Conservation (phyloP, 2,797 vertebrate species). For the Rhynchonycteris naso region DNA sequence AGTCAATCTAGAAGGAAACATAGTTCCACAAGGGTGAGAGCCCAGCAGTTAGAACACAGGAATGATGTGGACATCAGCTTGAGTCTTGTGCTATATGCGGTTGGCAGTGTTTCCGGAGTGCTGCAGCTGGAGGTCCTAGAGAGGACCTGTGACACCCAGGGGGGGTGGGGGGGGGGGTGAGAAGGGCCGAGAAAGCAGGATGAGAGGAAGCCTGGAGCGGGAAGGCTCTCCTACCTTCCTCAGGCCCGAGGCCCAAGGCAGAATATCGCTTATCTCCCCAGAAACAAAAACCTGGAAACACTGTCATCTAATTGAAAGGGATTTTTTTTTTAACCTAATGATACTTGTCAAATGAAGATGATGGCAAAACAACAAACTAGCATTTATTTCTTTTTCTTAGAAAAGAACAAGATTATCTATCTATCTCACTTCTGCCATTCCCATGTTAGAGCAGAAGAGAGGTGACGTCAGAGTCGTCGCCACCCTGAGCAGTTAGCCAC, state of each 20-base stretch:
- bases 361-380: not conserved
- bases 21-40: not conserved
- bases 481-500: not conserved
- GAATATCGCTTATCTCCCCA: not conserved
- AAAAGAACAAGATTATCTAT: not conserved
- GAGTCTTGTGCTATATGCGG: not conserved
- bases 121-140: not conserved
- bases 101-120: not conserved
- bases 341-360: not conserved
- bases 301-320: not conserved
- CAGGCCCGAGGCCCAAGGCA: not conserved
- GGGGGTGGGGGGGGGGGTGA: not conserved
- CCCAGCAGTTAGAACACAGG: not conserved
- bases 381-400: not conserved
- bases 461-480: too few species aligned
- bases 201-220: fast-evolving
- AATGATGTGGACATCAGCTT: not conserved
- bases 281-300: not conserved
- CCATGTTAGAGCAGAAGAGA: not conserved
- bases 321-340: not conserved
- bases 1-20: not conserved
- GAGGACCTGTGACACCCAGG: not conserved
- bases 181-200: not conserved
- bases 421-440: not conserved
- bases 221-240: not conserved